Evolutionary conservation across 2,113 vertebrate species (phyloP), one percentile per base, ranked within the genome.

Genomic region (Sylvietta virens): DNA sequence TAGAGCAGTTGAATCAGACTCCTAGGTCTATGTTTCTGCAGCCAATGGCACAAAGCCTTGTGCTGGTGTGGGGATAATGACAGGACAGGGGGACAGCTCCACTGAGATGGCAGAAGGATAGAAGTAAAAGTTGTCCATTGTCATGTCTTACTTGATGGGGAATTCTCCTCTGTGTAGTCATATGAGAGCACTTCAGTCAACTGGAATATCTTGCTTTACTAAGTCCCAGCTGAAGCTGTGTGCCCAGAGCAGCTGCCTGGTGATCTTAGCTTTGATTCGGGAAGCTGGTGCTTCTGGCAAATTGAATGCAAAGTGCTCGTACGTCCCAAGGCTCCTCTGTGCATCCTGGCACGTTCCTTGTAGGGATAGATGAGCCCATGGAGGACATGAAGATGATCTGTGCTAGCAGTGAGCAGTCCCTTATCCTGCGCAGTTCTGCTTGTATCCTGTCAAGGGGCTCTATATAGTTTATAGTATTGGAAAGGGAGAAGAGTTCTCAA

Each of bases 141-240:
- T 77, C 50, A 21, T 2, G 50, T 31, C 51, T 64, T 83, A 15
- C 53, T 57, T 20, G 57, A 1, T 67, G 73, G 65, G 57, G 58
- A 89, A 31, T 4, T 48, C 83, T 88, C 80, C 72, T 51, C 57
- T 89, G 88, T 64, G 56, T 73, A 77, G 79, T 82, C 33, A 12
- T 31, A 51, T 47, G 69, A 67, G 83, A 87, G 45, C 21, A 5
- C 37, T 87, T 65, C 26, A 71, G 65, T 64, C 86, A 69, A 92
- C 91, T 81, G 91, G 95, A 96, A 91, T 94, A 89, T 76, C 94
- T 89, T 48, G 95, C 81, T 95, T 91, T 79, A 65, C 91, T 11
- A 15, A 94, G 91, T 81, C 53, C 78, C 66, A 23, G n/a, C 45
- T 69, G 81, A 87, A 91, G 64, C 58, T 65, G 24, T 16, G 8